These are phyloP conservation scores for Sterna hirundo DNA, from an alignment of 2,113 vertebrate species.

Conservation along the genomic window DNA sequence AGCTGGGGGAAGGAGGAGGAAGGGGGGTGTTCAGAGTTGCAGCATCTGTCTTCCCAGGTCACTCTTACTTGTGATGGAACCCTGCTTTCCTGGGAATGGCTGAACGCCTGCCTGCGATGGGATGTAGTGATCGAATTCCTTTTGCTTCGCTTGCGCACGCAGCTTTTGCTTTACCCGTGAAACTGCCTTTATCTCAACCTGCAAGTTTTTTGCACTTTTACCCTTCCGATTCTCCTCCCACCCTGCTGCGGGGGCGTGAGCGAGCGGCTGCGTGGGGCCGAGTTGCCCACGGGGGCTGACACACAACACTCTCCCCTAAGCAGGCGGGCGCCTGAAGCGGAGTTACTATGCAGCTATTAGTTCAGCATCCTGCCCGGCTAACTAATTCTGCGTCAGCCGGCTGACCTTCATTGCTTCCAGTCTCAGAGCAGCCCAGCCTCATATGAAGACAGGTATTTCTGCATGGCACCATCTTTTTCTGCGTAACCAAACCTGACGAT, in stretches of 20 bases:
- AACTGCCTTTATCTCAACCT: not conserved
- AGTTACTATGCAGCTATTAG: not conserved
- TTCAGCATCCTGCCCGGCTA: not conserved
- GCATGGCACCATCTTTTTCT: fast-evolving
- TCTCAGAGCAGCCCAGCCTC: not conserved
- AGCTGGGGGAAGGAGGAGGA: not conserved
- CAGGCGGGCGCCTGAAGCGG: fast-evolving
- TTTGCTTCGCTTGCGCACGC: fast-evolving
- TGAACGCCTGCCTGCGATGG: not conserved
- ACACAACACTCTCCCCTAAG: not conserved
- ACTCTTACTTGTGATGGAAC: fast-evolving
- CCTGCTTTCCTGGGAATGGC: not conserved
- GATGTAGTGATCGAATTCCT: not conserved
- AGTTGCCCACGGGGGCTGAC: not conserved
- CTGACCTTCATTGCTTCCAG: not conserved
- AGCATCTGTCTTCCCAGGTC: fast-evolving
- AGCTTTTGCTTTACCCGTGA: not conserved
- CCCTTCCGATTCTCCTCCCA: not conserved
- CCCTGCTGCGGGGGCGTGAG: fast-evolving
- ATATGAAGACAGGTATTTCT: not conserved
- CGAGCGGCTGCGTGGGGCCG: fast-evolving
- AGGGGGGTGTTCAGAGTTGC: not conserved
- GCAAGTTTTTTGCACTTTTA: not conserved
- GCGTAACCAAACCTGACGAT: not conserved
- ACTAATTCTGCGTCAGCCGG: not conserved